These are phyloP conservation scores for Chrysotoxum bicinctum DNA, from an alignment of 2,888 invertebrate genomes.

Conservation along the genomic window DNA sequence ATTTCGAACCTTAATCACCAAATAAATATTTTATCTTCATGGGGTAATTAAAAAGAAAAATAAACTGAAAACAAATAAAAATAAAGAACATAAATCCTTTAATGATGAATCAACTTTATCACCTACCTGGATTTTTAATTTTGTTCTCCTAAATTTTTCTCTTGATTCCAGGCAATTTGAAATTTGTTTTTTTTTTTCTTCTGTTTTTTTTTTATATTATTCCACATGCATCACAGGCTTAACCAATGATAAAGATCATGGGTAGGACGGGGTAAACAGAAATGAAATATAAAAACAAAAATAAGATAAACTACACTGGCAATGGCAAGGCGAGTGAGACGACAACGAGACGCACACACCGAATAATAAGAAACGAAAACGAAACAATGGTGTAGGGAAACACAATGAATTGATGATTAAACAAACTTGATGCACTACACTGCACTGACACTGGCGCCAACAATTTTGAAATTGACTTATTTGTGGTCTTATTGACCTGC, in stretches of 20 bases:
- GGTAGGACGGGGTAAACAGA: neutral
- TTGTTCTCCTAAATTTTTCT: neutral
- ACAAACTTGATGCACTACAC: constrained; percentile 37
- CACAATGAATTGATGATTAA: constrained; percentile 25
- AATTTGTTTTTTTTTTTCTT: constrained; percentile 18
- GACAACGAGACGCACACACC: constrained; percentile 19
- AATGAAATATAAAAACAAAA: constrained; percentile 23
- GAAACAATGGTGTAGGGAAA: constrained; percentile 7
- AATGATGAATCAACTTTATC: constrained; percentile 6
- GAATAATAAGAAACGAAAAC: constrained; percentile 13
- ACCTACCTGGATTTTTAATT: constrained; percentile 46
- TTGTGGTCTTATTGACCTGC: constrained; percentile 43
- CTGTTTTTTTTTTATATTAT: constrained; percentile 39
- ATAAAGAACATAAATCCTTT: neutral
- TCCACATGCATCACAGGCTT: constrained; percentile 15
- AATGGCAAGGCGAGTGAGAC: neutral
- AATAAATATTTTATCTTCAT: too few relatives aligned
- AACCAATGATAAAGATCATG: constrained; percentile 39
- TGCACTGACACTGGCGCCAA: constrained; percentile 57
- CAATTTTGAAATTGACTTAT: constrained; percentile 39
- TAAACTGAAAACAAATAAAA: neutral
- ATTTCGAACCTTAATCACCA: too few relatives aligned
- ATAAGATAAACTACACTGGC: neutral
- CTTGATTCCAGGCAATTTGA: neutral
- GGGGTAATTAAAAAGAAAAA: too few relatives aligned